Conservation (phyloP, 1,140 invertebrate genomes). For the Camponotus floridanus region DNA sequence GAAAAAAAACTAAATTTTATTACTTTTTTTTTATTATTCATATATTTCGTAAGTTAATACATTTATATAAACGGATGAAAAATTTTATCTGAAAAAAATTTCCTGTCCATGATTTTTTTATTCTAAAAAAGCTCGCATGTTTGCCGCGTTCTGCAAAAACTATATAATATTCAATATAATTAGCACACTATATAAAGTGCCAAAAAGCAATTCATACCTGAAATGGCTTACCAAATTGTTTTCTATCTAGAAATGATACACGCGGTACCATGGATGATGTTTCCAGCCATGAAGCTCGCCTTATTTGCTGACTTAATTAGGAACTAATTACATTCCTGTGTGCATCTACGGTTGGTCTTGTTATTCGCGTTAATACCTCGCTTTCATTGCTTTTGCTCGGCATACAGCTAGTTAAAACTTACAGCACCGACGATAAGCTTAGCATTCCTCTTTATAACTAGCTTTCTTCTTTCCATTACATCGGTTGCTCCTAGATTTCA, state of each 20-base stretch:
- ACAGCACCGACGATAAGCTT: constrained; percentile 56
- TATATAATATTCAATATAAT: neutral
- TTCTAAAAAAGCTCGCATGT: neutral
- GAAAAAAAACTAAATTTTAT: too few relatives aligned
- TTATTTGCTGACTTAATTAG: constrained; percentile 60
- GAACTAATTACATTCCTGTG: constrained; percentile 55
- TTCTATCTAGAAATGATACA: constrained; percentile 6
- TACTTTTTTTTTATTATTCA: neutral
- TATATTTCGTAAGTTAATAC: neutral
- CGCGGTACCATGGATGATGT: constrained; percentile 12
- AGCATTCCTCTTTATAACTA: constrained; percentile 17
- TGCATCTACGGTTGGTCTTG: constrained; percentile 52
- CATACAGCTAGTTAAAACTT: constrained; percentile 62
- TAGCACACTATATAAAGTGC: neutral
- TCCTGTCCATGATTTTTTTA: neutral
- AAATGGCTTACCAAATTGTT: neutral
- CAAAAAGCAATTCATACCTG: neutral
- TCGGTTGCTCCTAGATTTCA: constrained; percentile 43
- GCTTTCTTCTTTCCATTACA: constrained; percentile 21
- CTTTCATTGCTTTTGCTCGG: constrained; percentile 60
- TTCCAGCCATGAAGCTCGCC: neutral
- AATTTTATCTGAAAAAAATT: neutral
- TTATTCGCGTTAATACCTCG: constrained; percentile 57
- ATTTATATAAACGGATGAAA: neutral
- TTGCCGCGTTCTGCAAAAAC: neutral